These are phyloP conservation scores for Dryomyza anilis DNA, from an alignment of 2,888 invertebrate genomes.

Conservation along the genomic window DNA sequence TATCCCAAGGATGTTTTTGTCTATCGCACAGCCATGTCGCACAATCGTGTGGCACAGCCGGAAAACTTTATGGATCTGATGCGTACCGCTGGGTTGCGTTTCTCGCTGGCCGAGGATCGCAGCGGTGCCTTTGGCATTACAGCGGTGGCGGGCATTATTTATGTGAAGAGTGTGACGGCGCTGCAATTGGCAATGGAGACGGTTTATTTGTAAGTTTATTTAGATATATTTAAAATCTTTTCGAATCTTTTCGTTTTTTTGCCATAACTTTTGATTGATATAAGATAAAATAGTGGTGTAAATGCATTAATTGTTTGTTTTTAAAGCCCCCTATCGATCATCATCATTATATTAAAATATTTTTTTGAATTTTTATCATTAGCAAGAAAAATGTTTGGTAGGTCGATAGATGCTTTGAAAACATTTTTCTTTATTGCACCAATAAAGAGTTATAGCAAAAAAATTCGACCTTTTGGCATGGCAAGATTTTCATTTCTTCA, in stretches of 20 bases:
- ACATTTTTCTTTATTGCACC: no score
- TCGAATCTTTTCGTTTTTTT: neutral
- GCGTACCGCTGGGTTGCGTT: slow-evolving; percentile 44
- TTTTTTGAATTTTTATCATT: no score
- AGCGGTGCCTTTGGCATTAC: slow-evolving; percentile 65
- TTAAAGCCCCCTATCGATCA: no score
- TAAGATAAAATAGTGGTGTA: no score
- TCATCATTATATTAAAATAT: no score
- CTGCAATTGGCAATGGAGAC: slow-evolving; percentile 60
- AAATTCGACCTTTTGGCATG: no score
- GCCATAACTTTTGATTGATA: no score
- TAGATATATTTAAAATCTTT: neutral
- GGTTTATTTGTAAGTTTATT: slow-evolving; percentile 54
- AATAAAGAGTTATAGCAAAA: no score
- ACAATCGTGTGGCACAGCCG: slow-evolving; percentile 63
- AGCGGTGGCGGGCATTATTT: slow-evolving; percentile 65
- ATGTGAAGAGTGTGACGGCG: slow-evolving; percentile 62
- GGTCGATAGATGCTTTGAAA: no score
- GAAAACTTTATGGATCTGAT: slow-evolving; percentile 48
- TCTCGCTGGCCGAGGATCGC: slow-evolving; percentile 53
- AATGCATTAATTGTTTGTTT: no score
- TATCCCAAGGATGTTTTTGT: slow-evolving; percentile 56
- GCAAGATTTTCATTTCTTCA: no score
- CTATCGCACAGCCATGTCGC: slow-evolving; percentile 61
- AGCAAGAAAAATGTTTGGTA: no score